Percentiles rank a stretch among this genome's conserved stretches.
Evolutionary conservation across 2,888 invertebrate genomes (phyloP).

Genomic region (Blera fallax): DNA sequence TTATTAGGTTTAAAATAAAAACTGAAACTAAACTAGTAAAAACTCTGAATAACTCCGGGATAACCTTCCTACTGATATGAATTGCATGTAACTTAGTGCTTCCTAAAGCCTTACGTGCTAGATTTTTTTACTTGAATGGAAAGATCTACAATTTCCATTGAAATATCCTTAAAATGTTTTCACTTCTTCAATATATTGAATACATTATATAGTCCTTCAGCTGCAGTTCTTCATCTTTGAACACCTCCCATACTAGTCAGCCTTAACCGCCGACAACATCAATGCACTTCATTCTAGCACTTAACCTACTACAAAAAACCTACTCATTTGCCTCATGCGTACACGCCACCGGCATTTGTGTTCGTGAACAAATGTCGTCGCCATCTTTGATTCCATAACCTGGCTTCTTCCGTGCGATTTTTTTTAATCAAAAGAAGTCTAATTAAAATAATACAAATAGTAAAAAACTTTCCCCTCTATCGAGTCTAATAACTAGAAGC

Average conservation of each 20-base stretch:
- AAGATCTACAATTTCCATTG: no score
- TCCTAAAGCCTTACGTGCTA: no score
- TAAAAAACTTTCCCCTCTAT: conserved; percentile 18
- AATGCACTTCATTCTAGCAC: conserved; percentile 45
- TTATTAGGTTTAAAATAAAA: no score
- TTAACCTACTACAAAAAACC: conserved; percentile 26
- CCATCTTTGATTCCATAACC: conserved; percentile 76
- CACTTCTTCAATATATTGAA: no score
- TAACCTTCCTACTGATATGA: no score
- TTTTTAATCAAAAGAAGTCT: conserved; percentile 67
- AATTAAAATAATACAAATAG: conserved; percentile 70
- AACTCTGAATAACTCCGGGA: no score
- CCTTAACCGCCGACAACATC: conserved; percentile 5
- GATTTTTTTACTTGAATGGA: no score
- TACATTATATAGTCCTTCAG: no score
- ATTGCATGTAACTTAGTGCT: no score
- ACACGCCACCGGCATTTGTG: conserved; percentile 72
- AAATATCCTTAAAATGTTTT: no score
- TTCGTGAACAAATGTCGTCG: conserved; percentile 75
- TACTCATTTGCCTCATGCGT: conserved; percentile 34
- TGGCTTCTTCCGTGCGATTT: conserved; percentile 75
- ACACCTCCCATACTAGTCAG: conserved; percentile 19
- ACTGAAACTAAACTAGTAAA: no score
- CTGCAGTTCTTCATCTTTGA: background rate
- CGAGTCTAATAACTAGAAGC: conserved; percentile 24